Evolutionary conservation across 2,797 vertebrate species (phyloP).

Genomic region (Sebastes trivittatus): DNA sequence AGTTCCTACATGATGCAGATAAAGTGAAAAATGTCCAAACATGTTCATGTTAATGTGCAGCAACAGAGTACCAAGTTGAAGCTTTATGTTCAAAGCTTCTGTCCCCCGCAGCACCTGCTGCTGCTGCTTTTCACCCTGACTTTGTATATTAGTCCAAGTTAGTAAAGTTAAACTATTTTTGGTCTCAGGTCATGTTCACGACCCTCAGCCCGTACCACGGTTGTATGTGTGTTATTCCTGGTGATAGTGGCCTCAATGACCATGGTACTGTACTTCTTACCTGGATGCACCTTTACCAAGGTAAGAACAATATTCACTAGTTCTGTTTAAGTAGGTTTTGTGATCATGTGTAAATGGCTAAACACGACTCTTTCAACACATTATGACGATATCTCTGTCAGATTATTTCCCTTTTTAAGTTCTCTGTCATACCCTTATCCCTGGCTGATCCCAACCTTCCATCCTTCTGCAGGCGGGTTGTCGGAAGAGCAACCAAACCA

Average conservation of each 20-base stretch:
- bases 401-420: not conserved
- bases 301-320: slow-evolving; percentile 57
- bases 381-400: not conserved
- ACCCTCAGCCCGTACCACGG: slow-evolving; percentile 85
- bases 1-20: not conserved
- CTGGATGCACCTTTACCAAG: slow-evolving; percentile 94
- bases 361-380: not conserved
- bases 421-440: not conserved
- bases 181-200: slow-evolving; percentile 79
- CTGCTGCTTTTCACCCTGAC: not conserved
- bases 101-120: too few relatives aligned
- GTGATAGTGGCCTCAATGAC: slow-evolving; percentile 86
- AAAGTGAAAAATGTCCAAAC: not conserved
- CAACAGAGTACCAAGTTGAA: not conserved
- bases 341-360: not conserved
- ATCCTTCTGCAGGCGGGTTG: slow-evolving; percentile 83
- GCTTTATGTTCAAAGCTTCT: not conserved
- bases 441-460: not conserved
- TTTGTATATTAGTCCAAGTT: not conserved
- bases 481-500: slow-evolving; percentile 80
- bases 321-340: not conserved
- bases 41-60: not conserved
- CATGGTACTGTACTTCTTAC: slow-evolving; percentile 90
- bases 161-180: not conserved
- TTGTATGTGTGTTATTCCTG: slow-evolving; percentile 86